These are phyloP conservation scores for Drosophila mojavensis DNA, from an alignment of 1,140 invertebrate species.

Conservation along the genomic window DNA sequence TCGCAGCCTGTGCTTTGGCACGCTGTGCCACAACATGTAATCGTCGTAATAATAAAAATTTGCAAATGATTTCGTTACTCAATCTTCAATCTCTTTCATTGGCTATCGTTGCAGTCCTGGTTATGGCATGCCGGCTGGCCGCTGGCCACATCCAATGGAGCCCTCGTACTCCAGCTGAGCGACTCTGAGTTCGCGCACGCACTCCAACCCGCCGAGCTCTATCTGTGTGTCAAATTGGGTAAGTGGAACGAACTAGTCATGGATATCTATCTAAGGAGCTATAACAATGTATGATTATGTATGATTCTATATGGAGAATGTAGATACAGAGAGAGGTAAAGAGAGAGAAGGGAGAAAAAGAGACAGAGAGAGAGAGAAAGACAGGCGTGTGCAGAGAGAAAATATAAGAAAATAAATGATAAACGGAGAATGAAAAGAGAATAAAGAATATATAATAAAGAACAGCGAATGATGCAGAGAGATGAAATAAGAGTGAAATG, in stretches of 20 bases:
- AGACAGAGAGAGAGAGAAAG: no score
- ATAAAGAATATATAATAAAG: no score
- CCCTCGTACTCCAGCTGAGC: constrained; percentile 79
- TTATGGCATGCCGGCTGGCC: constrained; percentile 84
- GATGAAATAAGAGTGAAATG: no score
- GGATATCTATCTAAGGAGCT: no score
- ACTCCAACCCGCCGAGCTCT: constrained; percentile 74
- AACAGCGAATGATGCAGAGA: no score
- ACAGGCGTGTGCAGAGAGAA: no score
- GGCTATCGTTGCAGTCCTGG: constrained; percentile 65
- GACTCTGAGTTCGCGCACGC: constrained; percentile 74
- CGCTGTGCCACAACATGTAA: constrained; percentile 60
- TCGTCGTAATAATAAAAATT: constrained; percentile 80
- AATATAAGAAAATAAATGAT: no score
- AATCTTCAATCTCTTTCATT: constrained; percentile 62
- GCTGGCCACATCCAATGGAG: constrained; percentile 77
- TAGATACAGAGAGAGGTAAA: no score
- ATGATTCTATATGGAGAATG: no score
- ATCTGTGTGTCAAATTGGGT: constrained; percentile 83
- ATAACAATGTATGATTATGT: no score
- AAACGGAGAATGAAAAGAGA: no score
- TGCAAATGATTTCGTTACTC: constrained; percentile 81
- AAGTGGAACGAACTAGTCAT: constrained; percentile 58
- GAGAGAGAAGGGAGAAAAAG: no score
- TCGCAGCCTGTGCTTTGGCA: constrained; percentile 1